Conservation (phyloP, 2,113 vertebrate genomes). For the Falcunculus frontatus region DNA sequence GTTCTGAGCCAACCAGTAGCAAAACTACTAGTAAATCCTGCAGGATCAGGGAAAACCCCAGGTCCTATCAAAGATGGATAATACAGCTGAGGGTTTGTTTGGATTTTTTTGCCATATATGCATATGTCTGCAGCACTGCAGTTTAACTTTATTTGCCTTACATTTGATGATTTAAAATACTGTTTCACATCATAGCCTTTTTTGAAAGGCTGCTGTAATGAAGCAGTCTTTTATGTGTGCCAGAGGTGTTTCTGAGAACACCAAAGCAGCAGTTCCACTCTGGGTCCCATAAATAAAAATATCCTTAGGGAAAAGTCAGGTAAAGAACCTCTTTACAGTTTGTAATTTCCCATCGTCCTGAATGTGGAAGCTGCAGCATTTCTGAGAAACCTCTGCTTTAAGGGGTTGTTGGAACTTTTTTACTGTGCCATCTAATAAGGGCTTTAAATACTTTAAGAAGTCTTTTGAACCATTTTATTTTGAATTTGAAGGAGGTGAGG, state of each 20-base stretch:
- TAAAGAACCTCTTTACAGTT: not conserved
- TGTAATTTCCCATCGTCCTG: not conserved
- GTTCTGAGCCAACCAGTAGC: not conserved
- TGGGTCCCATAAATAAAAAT: not conserved
- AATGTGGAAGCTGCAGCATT: not conserved
- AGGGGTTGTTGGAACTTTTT: not conserved
- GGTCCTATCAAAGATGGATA: not conserved
- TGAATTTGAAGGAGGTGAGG: not conserved
- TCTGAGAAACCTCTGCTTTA: not conserved
- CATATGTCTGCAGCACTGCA: not conserved
- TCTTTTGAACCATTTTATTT: not conserved
- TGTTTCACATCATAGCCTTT: not conserved
- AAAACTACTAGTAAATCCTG: not conserved
- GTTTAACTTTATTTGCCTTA: not conserved
- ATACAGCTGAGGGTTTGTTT: not conserved
- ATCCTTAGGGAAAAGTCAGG: not conserved
- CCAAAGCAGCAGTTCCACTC: not conserved
- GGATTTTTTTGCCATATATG: not conserved
- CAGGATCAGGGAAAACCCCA: not conserved
- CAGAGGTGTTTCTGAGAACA: not conserved
- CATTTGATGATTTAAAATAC: not conserved
- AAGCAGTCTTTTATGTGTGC: not conserved
- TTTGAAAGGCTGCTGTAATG: not conserved
- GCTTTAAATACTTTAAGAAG: not conserved
- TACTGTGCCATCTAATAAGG: not conserved